These are phyloP conservation scores for Amphiprion percula DNA, from an alignment of 2,113 vertebrate genomes.

Conservation along the genomic window DNA sequence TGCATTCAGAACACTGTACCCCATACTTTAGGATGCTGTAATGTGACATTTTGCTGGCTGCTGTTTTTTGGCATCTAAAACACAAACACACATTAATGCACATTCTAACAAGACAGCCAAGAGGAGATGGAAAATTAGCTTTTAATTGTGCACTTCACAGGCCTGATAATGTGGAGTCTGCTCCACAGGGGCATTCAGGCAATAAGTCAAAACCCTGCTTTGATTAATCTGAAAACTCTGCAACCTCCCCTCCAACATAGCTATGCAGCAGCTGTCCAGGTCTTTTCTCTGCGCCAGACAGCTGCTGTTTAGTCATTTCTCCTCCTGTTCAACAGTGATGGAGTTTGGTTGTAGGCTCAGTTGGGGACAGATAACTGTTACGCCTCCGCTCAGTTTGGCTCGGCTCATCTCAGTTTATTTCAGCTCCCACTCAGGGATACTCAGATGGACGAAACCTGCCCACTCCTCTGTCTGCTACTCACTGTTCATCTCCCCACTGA, in stretches of 20 bases:
- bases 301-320: constrained; percentile 56
- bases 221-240: constrained; percentile 35
- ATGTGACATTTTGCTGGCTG: too few species aligned
- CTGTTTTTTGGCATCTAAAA: too few species aligned
- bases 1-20: not conserved
- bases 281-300: constrained; percentile 47
- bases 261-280: constrained; percentile 39
- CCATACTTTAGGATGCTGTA: not conserved
- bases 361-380: constrained; percentile 57
- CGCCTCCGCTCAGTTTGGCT: constrained; percentile 68
- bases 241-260: not conserved
- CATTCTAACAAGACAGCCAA: too few species aligned
- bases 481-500: constrained; percentile 54
- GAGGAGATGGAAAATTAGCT: not conserved
- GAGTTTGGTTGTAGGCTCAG: constrained; percentile 56
- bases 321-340: constrained; percentile 52
- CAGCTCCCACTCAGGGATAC: constrained; percentile 62
- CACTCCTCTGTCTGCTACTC: constrained; percentile 68
- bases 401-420: constrained; percentile 49
- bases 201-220: constrained; percentile 27
- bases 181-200: constrained; percentile 18
- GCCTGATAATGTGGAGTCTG: constrained; percentile 33
- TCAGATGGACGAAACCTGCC: constrained; percentile 56
- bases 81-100: too few species aligned
- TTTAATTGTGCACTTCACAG: constrained; percentile 53